Percentiles rank a stretch among this genome's conserved stretches.
These are phyloP conservation scores for Platerodrilus igneus DNA, from an alignment of 2,888 invertebrate species.

Conservation along the genomic window DNA sequence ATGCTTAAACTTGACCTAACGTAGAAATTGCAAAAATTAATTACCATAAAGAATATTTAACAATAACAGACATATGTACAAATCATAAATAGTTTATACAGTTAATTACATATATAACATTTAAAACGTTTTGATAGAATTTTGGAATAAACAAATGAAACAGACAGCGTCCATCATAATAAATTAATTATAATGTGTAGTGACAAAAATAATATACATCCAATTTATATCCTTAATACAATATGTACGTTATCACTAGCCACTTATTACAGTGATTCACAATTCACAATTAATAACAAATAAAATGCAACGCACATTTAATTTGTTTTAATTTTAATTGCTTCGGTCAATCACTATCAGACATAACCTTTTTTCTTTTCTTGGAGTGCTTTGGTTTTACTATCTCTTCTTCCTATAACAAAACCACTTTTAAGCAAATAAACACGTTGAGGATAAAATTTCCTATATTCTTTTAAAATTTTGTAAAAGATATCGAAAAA, in stretches of 20 bases:
- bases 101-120: conserved; percentile 23
- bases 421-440: too few species aligned
- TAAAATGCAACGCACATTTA: conserved; percentile 9
- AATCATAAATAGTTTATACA: conserved; percentile 37
- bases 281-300: conserved; percentile 13
- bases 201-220: conserved; percentile 6
- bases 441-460: too few species aligned
- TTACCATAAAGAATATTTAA: conserved; percentile 39
- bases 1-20: conserved; percentile 37
- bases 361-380: conserved; percentile 85
- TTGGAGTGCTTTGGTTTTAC: conserved; percentile 87
- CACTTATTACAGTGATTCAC: conserved; percentile 23
- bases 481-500: too few species aligned
- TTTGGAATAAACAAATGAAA: conserved; percentile 30
- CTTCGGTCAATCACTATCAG: conserved; percentile 84
- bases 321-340: conserved; percentile 25
- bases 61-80: conserved; percentile 47
- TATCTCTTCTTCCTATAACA: conserved; percentile 76
- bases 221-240: conserved; percentile 13
- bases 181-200: conserved; percentile 11
- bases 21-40: conserved; percentile 25
- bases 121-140: conserved; percentile 25
- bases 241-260: conserved; percentile 31
- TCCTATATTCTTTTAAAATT: too few species aligned
- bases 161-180: conserved; percentile 37